Percentiles rank a stretch among this genome's conserved stretches.
Evolutionary conservation across 2,888 invertebrate species (phyloP).

Genomic region (Caenorhabditis wallacei): DNA sequence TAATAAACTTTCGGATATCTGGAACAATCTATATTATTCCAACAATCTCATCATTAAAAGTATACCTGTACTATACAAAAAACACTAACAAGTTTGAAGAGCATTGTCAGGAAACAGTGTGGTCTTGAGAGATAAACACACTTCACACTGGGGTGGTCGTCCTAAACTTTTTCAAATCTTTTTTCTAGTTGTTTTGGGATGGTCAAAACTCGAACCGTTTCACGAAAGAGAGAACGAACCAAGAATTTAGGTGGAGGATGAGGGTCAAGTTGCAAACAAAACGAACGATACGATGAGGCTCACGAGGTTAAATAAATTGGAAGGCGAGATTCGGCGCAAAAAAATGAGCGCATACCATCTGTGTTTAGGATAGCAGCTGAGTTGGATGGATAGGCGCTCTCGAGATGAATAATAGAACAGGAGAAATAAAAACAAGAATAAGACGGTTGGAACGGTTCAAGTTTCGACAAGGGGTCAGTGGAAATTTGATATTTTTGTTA

Average conservation of each 20-base stretch:
- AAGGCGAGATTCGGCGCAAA: conserved; percentile 55
- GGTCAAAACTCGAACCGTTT: conserved; percentile 48
- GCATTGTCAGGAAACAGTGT: conserved; percentile 44
- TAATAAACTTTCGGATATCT: conserved; percentile 45
- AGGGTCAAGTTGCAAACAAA: conserved; percentile 63
- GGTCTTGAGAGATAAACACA: conserved; percentile 30
- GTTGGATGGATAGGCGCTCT: conserved; percentile 27
- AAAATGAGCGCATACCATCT: conserved; percentile 51
- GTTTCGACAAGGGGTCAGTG: conserved; percentile 3
- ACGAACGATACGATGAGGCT: conserved; percentile 63
- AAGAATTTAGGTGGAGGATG: conserved; percentile 38
- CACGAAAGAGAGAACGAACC: conserved; percentile 48
- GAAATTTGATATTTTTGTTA: conserved; percentile 29
- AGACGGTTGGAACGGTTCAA: conserved; percentile 41
- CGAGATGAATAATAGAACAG: conserved; percentile 36
- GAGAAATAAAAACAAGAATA: conserved; percentile 13
- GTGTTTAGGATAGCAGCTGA: conserved; percentile 39
- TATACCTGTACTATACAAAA: conserved; percentile 47
- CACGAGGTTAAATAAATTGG: conserved; percentile 62
- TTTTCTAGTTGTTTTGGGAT: conserved; percentile 13
- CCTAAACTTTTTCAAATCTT: conserved; percentile 37
- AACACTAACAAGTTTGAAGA: conserved; percentile 48
- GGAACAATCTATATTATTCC: background rate
- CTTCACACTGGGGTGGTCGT: conserved; percentile 43
- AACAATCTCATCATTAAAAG: background rate